These are phyloP conservation scores for Acipenser oxyrinchus DNA, from an alignment of 2,797 vertebrate genomes.

Conservation along the genomic window DNA sequence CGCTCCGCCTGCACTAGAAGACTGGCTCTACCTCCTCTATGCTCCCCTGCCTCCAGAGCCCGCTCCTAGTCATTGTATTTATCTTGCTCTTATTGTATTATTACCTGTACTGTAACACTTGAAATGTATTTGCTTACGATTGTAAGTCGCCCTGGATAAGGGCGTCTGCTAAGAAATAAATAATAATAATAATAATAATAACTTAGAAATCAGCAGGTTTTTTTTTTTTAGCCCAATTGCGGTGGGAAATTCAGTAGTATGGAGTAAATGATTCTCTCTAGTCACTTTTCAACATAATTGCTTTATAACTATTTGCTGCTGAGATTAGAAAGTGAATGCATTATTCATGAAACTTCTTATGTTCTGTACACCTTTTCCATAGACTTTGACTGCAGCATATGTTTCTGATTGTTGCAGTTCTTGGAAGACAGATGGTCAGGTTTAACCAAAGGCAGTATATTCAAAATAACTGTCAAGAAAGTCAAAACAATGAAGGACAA, in stretches of 20 bases:
- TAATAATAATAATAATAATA: no score
- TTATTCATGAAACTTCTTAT: slow-evolving; percentile 41
- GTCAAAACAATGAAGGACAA: not conserved
- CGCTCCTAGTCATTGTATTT: no score
- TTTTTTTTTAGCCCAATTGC: slow-evolving; percentile 15
- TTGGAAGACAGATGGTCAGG: slow-evolving; percentile 39
- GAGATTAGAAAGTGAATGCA: slow-evolving; percentile 38
- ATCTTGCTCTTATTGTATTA: no score
- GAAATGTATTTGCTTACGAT: no score
- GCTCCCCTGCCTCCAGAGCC: no score
- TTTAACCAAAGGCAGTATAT: slow-evolving; percentile 24
- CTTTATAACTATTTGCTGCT: slow-evolving; percentile 39
- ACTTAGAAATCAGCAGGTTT: slow-evolving; percentile 28
- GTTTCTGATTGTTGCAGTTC: slow-evolving; percentile 28
- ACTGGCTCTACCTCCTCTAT: no score
- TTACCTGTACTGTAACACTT: no score
- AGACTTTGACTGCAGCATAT: slow-evolving; percentile 36
- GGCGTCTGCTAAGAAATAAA: no score
- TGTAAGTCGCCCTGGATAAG: no score
- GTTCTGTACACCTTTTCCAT: slow-evolving; percentile 27
- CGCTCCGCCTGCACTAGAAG: no score
- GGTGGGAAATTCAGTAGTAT: slow-evolving; percentile 29
- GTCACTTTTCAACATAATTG: slow-evolving; percentile 31
- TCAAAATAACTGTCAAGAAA: slow-evolving; percentile 30
- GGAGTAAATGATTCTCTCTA: slow-evolving; percentile 25